Conservation (phyloP, 2,797 vertebrate species). For the Sparidentex hasta region DNA sequence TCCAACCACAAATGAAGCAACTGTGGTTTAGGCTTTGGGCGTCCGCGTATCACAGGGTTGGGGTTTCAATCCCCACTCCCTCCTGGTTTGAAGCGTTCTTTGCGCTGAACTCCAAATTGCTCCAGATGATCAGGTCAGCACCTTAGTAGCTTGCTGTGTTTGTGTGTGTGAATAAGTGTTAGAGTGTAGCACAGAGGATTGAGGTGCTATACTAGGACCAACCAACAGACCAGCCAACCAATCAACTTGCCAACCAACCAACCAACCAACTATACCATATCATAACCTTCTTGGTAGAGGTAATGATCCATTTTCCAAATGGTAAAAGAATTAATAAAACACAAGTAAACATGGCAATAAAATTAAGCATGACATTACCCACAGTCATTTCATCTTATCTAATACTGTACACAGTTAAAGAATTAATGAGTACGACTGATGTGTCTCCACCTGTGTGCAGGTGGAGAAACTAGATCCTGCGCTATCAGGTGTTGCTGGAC, state of each 20-base stretch:
- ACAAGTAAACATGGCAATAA: not conserved
- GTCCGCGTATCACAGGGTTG: not conserved
- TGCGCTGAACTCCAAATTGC: not conserved
- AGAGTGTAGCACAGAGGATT: not conserved
- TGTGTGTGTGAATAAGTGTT: not conserved
- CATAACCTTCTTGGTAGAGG: no score
- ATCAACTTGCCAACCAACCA: no score
- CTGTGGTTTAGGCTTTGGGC: not conserved
- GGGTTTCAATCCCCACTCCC: not conserved
- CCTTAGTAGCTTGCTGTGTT: not conserved
- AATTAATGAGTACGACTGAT: conserved; percentile 20
- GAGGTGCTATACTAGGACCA: no score
- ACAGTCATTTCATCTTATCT: not conserved
- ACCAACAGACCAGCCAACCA: no score
- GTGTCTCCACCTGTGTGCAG: conserved; percentile 18
- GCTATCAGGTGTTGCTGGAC: conserved; percentile 57
- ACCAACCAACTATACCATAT: no score
- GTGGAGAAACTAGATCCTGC: conserved; percentile 66
- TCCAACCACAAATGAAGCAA: not conserved
- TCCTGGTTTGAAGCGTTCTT: not conserved
- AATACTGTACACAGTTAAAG: not conserved
- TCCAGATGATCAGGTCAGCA: not conserved
- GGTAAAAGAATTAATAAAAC: not conserved
- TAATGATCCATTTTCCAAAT: not conserved
- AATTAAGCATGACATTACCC: not conserved